Base-by-base conservation (phyloP, 2,888 invertebrate genomes). In the Amphiduros pacificus region DNA sequence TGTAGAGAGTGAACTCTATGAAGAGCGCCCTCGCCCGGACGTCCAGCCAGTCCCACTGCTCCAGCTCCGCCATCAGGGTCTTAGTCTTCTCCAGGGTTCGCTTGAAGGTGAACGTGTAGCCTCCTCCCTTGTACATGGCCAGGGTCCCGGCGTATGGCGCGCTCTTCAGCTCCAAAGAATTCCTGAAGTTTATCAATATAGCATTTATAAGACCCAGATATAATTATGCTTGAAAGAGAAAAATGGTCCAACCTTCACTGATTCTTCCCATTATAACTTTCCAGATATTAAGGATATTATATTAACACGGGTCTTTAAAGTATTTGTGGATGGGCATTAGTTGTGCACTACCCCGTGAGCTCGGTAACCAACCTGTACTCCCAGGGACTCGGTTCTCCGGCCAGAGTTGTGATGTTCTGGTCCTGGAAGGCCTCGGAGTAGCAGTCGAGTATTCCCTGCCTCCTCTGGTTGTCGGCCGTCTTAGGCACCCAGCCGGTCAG, bases 1-100 rank as follows among this genome's bases (percentile, higher is more conserved):
- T 86, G 73, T 85, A 86, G 1, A 84, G 77, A 0, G 85, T 83
- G 72, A 85, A 85, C 70, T 86, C 85, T 28, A 85, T 74, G 60
- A 85, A 78, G 2, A 86, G 76, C 1, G 84, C 85, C 55, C 85
- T 70, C 0, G 85, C 85, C 51, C 77, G 66, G 44, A 76, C 70
- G 68, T 85, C 84, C 41, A 85, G 73, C 85, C 85, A 85, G 55
- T 78, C 73, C 29, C 62, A 31, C 69, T 66, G 26, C 63, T 82
- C 73, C 36, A 85, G 72, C 5, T 75, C 69, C 2, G 71, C 67
- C 41, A 85, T 66, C 26, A 76, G 73, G 22, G 73, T 69, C 50
- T 70, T 64, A 0, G 84, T 75, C 24, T 77, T 68, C 6, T 71
- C 71, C 31, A 69, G 74, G 57, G 55, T 66, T n/a, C 80, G 64